Conservation (phyloP, 2,888 invertebrate genomes). For the Sicus ferrugineus region DNA sequence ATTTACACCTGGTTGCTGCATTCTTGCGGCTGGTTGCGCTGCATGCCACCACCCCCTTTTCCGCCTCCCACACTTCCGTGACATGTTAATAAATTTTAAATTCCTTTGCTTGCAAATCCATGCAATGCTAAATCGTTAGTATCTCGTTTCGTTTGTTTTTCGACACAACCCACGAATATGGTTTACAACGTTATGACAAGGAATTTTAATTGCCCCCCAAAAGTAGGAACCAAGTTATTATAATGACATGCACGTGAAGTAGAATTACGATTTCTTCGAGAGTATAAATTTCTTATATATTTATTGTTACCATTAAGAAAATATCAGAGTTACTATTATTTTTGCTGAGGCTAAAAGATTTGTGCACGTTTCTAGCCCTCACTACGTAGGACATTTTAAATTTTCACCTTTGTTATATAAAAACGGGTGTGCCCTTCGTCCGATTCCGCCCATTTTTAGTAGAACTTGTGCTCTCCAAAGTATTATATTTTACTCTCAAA, state of each 20-base stretch:
- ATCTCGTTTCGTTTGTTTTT: conserved; percentile 3
- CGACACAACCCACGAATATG: conserved; percentile 7
- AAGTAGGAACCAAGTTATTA: neutral
- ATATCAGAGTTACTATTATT: too few species aligned
- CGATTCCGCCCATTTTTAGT: too few species aligned
- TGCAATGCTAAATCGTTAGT: conserved; percentile 12
- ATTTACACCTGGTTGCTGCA: conserved; percentile 7
- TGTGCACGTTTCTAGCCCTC: too few species aligned
- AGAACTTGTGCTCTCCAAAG: too few species aligned
- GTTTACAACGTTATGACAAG: conserved; percentile 3
- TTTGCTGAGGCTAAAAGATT: too few species aligned
- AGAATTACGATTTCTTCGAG: too few species aligned
- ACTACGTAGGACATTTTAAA: too few species aligned
- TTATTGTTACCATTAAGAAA: neutral
- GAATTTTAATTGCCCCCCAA: conserved; percentile 20
- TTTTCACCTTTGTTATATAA: too few species aligned
- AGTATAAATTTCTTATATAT: too few species aligned
- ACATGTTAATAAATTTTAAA: conserved; percentile 30
- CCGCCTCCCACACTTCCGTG: neutral
- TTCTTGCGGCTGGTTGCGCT: conserved; percentile 8
- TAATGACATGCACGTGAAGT: neutral
- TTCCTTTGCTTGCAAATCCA: conserved; percentile 21
- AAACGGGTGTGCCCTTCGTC: too few species aligned
- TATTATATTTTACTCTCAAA: too few species aligned
- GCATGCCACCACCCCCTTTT: neutral